A percentile compares a stretch with the other conserved stretches of the same genome.
These are phyloP conservation scores for Arenaria interpres DNA, from an alignment of 2,113 vertebrate species.

Conservation along the genomic window DNA sequence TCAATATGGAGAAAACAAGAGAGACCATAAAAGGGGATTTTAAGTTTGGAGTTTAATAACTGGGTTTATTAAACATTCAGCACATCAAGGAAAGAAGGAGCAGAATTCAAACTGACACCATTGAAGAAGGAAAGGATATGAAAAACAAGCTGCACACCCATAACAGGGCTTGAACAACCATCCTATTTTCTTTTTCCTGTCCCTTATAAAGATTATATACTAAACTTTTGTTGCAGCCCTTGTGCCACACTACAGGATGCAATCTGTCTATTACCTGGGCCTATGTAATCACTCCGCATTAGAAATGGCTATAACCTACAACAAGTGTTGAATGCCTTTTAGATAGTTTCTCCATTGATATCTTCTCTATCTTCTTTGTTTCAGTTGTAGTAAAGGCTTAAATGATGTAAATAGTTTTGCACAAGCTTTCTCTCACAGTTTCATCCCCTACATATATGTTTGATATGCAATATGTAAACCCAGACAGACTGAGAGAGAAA, in stretches of 20 bases:
- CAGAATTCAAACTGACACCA: neutral
- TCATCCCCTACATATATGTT: neutral
- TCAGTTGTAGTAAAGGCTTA: neutral
- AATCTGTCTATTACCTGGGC: neutral
- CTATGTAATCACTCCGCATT: neutral
- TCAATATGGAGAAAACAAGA: neutral
- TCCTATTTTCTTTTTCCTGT: neutral
- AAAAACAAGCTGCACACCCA: neutral
- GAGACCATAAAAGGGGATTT: neutral
- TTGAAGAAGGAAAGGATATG: neutral
- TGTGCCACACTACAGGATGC: fast-evolving
- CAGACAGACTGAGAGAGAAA: neutral
- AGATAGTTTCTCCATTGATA: neutral
- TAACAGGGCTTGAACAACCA: neutral
- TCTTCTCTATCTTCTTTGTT: neutral
- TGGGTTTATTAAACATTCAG: neutral
- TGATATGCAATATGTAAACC: neutral
- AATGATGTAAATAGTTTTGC: neutral
- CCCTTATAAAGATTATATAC: neutral
- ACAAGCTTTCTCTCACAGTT: neutral
- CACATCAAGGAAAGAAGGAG: neutral
- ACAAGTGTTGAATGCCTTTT: neutral
- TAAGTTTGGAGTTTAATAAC: neutral
- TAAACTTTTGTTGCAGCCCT: neutral
- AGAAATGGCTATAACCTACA: neutral